A percentile compares a stretch with the other conserved stretches of the same genome.
phyloP scores from a whole-genome alignment of 2,888 invertebrate genomes.

The Synergus japonicus region DNA sequence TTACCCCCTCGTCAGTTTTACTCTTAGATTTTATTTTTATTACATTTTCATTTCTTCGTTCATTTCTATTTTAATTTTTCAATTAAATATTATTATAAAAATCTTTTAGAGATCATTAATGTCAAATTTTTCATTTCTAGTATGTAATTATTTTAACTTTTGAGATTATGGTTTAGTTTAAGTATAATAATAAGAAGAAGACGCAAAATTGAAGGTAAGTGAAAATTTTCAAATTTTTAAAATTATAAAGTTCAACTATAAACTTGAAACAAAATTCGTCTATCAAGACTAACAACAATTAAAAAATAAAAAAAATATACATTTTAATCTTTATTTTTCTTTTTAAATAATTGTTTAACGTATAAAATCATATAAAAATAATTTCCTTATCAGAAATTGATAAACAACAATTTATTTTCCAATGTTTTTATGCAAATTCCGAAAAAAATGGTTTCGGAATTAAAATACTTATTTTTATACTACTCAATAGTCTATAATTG shows the following conservation, averaged over 20 bases:
- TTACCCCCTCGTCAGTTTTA: neutral
- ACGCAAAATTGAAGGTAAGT: conserved; percentile 5
- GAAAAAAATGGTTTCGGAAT: neutral
- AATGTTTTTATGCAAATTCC: neutral
- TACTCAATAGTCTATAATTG: neutral
- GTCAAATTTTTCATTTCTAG: neutral
- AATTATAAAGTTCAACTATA: neutral
- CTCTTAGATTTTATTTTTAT: neutral
- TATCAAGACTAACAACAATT: neutral
- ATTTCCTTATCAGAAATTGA: too few species aligned
- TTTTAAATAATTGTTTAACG: neutral
- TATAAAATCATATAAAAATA: neutral
- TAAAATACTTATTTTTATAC: neutral
- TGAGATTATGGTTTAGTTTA: neutral
- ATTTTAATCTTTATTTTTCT: too few species aligned
- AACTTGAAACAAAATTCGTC: too few species aligned
- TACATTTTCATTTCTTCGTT: neutral
- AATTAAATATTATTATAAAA: neutral
- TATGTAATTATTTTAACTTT: neutral
- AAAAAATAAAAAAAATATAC: too few species aligned
- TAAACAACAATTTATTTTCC: too few species aligned
- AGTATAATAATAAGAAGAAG: neutral
- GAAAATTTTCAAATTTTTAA: neutral
- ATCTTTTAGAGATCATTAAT: neutral
- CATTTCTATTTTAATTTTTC: neutral